Evolutionary conservation across 2,797 vertebrate species (phyloP), one percentile per base, ranked within the genome.

Genomic region (Brachymystax lenok): DNA sequence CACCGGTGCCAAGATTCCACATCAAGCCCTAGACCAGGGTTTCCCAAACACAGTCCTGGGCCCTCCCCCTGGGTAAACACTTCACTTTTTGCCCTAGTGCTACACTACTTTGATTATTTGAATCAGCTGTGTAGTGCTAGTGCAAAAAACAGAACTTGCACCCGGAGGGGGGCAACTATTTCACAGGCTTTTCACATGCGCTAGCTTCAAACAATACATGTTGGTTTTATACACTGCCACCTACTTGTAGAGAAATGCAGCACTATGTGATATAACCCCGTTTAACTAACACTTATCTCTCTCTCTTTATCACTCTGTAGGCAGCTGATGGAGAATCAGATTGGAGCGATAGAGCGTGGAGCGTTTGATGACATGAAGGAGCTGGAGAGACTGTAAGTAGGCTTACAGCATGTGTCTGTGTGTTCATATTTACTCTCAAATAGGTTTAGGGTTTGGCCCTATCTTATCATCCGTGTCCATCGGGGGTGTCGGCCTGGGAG

Each of bases 291-390:
- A 13, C 19, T 17, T 27, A 68, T 33, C 69, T 51, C 33, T 51
- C 21, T 14, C 16, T 51, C 59, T 17, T 66, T 74, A 68, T 46
- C 40, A 2, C 40, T 46, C 21, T 73, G 28, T n/a, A 70, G 17
- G 24, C 68, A 61, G 59, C 61, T 99, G 91, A 99, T 99, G 98
- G 98, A 99, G 92, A 99, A 99, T 93, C 97, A 99, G 92, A 98
- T 99, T 83, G 95, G 88, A 52, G 83, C 82, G 4, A 95, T 99
- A 76, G 98, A 99, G 85, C 95, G 97, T 0, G 98, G 98, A 5
- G 97, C 96, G 2, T 99, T 99, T 0, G 98, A 99, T 63, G 98
- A 99, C 94, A 95, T 99, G 97, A 98, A 96, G 94, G 98, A 99
- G 89, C 93, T 99, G 88, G 98, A 99, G 91, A 94, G 98, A 79